Evolutionary conservation across 2,113 vertebrate genomes (phyloP), one percentile per base, ranked within the genome.

Genomic region (Hydrochoerus hydrochaeris): DNA sequence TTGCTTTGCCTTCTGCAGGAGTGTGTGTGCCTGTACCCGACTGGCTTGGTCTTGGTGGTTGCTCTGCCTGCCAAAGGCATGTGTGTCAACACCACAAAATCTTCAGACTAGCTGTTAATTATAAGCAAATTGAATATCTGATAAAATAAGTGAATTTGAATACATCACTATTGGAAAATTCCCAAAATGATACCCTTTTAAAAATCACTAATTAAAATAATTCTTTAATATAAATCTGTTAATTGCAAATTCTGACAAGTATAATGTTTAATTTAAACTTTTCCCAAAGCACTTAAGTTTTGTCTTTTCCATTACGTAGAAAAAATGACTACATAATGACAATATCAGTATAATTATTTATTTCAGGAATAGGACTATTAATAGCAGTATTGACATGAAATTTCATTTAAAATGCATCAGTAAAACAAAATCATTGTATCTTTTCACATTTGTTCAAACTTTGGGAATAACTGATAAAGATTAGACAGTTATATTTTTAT

Each of bases 141-240:
- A 90, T 87, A 1, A 80, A 86, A 94, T 52, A 24, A 95, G 78
- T 90, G 28, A 44, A 71, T 24, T 94, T 83, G 35, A 58, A 67
- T 11, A 14, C 58, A 83, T 7, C 5, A 5, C n/a, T 57, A 5
- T 80, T 77, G 46, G 71, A 90, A 17, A 84, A 54, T 46, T 90
- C 9, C 30, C 9, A 22, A 89, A 65, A 54, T 75, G 19, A 3
- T 38, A 17, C 3, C 20, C 28, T 24, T 8, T 60, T 41, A 44
- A 73, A 88, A 73, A 62, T 13, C 26, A 88, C 3, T n/a, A 67
- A 44, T 57, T 63, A 26, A 65, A n/a, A 62, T 57, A 38, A 32
- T 60, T 52, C 3, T 69, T 67, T 75, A 82, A 69, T 94, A 65
- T 86, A 82, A 77, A 58, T 44, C 6, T 69, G 6, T 82, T 91